These are phyloP conservation scores for Rhegmatorhina hoffmannsi DNA, from an alignment of 2,113 vertebrate genomes.

Conservation along the genomic window DNA sequence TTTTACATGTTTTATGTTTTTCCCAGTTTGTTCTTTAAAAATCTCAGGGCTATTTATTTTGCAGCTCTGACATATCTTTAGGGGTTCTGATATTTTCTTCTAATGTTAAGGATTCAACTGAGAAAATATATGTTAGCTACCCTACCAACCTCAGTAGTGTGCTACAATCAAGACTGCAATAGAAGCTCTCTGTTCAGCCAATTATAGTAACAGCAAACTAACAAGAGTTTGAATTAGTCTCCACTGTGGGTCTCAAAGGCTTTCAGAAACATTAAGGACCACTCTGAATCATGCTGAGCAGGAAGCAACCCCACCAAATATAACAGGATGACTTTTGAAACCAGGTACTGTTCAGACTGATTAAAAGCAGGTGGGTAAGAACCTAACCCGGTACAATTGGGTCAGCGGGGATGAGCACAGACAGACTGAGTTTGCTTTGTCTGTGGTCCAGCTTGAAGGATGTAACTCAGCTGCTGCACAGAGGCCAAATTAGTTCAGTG, in stretches of 20 bases:
- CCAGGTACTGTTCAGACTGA: not conserved
- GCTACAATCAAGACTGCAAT: not conserved
- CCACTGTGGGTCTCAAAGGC: not conserved
- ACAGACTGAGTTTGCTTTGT: not conserved
- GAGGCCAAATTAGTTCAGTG: not conserved
- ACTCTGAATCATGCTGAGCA: not conserved
- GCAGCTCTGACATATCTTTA: not conserved
- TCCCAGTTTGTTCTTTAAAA: constrained; percentile 10
- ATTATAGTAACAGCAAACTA: constrained; percentile 29
- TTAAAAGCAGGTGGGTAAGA: not conserved
- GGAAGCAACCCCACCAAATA: not conserved
- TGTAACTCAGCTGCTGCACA: not conserved
- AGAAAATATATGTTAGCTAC: not conserved
- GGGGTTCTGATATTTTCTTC: not conserved
- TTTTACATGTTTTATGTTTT: not conserved
- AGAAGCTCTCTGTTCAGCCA: constrained; percentile 15
- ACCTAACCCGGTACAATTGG: not conserved
- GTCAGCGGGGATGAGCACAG: not conserved
- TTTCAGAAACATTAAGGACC: not conserved
- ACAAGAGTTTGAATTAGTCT: not conserved
- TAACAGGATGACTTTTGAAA: not conserved
- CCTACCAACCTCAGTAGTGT: constrained; percentile 13
- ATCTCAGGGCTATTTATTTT: constrained; percentile 9
- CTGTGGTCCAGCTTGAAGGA: not conserved
- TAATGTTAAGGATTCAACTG: not conserved